Evolutionary conservation across 2,797 vertebrate genomes (phyloP).

Genomic region (Cryptoprocta ferox): DNA sequence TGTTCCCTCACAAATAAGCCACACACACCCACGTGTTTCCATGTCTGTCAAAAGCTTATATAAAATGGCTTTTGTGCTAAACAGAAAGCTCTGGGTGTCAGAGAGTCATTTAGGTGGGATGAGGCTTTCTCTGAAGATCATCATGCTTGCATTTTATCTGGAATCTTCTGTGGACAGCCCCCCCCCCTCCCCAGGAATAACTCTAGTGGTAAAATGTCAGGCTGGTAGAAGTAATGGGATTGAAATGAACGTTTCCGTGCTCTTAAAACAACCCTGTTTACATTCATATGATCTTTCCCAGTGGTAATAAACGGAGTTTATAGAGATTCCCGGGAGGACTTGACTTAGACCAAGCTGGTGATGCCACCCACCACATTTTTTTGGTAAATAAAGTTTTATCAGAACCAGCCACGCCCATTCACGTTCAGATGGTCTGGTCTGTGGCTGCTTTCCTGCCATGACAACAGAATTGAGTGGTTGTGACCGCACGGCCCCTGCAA

Average conservation of each 20-base stretch:
- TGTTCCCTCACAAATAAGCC: not conserved
- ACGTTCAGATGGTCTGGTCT: not conserved
- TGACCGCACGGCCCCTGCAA: not conserved
- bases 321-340: not conserved
- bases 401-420: not conserved
- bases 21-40: not conserved
- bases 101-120: not conserved
- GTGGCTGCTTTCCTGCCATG: not conserved
- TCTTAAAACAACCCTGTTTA: not conserved
- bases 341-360: not conserved
- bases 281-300: not conserved
- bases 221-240: not conserved
- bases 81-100: not conserved
- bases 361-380: not conserved
- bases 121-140: not conserved
- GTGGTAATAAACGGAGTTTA: not conserved
- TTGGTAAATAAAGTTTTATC: slow-evolving; percentile 14
- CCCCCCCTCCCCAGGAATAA: not conserved
- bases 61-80: not conserved
- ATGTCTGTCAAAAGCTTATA: not conserved
- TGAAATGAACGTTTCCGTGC: not conserved
- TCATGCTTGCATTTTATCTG: slow-evolving; percentile 20
- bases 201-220: not conserved
- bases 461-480: not conserved
- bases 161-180: not conserved